Evolutionary conservation across 2,113 vertebrate species (phyloP), one percentile per base, ranked within the genome.

Genomic region (Henicopernis longicauda): DNA sequence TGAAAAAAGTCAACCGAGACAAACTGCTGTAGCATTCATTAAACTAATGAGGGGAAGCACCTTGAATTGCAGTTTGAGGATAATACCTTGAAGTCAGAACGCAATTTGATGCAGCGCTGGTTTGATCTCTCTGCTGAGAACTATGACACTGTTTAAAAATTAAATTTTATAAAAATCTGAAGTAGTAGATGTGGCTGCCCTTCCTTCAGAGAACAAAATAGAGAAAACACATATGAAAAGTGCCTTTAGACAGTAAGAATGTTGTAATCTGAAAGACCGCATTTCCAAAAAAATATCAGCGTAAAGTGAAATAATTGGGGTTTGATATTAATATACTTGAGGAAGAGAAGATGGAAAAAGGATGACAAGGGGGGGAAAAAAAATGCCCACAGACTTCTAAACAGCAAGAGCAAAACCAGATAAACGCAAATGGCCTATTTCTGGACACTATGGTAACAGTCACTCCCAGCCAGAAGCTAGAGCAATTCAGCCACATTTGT

Each of bases 21-120:
- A 96, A 97, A 95, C 47, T 88, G 61, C 54, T 96, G 74, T 52
- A 83, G 52, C 38, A 90, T 93, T 97, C 85, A 95, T 97, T 97
- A 97, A 97, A 92, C 52, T 97, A 98, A 96, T 96, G 86, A 97
- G 58, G 49, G 70, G 72, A 95, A 96, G 77, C 81, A 81, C 93
- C 83, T 97, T 49, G 94, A 97, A 95, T 93, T 78, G 44, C 62
- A 91, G 93, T 86, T 74, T 90, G 69, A 96, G 66, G 49, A 66
- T 84, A 90, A 95, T 86, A 96, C 71, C 95, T 94, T 89, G 82
- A 93, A 96, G 96, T 97, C 92, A 98, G 73, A 96, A 95, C 83
- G 66, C 45, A 94, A 92, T 92, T 77, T 84, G 88, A 95, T 95
- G 74, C 63, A 87, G 67, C 65, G 90, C 72, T 65, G 55, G 85